Evolutionary conservation across 2,113 vertebrate genomes (phyloP).

Genomic region (Gambusia affinis): DNA sequence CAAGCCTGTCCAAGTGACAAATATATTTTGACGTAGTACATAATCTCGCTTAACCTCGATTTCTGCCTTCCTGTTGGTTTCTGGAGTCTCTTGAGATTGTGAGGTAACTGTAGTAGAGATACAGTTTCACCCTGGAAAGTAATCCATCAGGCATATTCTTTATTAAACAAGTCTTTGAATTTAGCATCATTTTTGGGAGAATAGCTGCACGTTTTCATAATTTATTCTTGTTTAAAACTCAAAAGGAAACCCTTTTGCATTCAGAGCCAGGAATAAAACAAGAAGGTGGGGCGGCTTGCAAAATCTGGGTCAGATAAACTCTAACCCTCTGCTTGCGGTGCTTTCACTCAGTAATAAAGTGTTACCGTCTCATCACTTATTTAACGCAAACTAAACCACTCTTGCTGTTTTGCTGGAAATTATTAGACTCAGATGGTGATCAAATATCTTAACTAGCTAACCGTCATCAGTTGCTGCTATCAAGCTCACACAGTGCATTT

Average conservation of each 20-base stretch:
- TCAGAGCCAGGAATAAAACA: neutral
- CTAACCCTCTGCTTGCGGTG: neutral
- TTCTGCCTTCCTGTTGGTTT: neutral
- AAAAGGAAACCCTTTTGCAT: neutral
- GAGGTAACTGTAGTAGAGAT: neutral
- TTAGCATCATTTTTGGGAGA: neutral
- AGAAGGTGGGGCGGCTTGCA: neutral
- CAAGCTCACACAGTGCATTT: neutral
- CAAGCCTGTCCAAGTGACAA: conserved; percentile 12
- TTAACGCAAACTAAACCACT: neutral
- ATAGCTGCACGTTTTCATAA: neutral
- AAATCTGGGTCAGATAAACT: conserved; percentile 8
- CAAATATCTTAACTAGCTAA: neutral
- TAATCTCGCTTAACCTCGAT: conserved; percentile 13
- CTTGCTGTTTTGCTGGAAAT: neutral
- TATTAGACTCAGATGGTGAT: neutral
- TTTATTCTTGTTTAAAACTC: neutral
- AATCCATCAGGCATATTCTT: neutral
- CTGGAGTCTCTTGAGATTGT: neutral
- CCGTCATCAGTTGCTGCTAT: neutral
- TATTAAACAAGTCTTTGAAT: neutral
- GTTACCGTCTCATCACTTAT: neutral
- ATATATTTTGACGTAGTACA: conserved; percentile 20
- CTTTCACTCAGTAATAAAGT: neutral
- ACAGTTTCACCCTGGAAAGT: neutral